Evolutionary conservation across 2,113 vertebrate species (phyloP).

Genomic region (Paratilapia polleni): DNA sequence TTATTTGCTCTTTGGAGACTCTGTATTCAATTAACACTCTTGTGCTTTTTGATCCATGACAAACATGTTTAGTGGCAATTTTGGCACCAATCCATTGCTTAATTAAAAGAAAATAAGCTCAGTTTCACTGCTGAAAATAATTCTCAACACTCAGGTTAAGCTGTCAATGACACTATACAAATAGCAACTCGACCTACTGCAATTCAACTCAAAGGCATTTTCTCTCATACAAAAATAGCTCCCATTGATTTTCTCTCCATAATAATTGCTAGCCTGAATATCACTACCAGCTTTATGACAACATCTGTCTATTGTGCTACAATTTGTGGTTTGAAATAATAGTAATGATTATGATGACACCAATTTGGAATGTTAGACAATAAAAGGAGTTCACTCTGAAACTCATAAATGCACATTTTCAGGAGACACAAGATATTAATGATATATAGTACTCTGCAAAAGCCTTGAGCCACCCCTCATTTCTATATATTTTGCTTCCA

Average conservation of each 20-base stretch:
- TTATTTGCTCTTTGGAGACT: not conserved
- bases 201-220: not conserved
- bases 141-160: not conserved
- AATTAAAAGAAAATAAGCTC: constrained; percentile 30
- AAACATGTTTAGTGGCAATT: constrained; percentile 11
- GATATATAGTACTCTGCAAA: no score
- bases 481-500: no score
- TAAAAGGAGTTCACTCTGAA: no score
- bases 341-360: not conserved
- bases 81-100: not conserved
- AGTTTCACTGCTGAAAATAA: not conserved
- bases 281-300: not conserved
- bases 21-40: not conserved
- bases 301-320: not conserved
- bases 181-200: not conserved
- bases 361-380: no score
- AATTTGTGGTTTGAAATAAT: not conserved
- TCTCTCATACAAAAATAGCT: not conserved
- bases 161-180: not conserved
- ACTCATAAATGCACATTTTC: no score
- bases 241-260: not conserved
- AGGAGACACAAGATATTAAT: no score
- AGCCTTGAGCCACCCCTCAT: no score
- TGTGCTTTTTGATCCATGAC: constrained; percentile 18
- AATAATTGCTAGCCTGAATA: not conserved